A percentile compares a stretch with the other conserved stretches of the same genome.
phyloP scores from a whole-genome alignment of 2,113 vertebrate genomes.

The Sphyrna mokarran region DNA sequence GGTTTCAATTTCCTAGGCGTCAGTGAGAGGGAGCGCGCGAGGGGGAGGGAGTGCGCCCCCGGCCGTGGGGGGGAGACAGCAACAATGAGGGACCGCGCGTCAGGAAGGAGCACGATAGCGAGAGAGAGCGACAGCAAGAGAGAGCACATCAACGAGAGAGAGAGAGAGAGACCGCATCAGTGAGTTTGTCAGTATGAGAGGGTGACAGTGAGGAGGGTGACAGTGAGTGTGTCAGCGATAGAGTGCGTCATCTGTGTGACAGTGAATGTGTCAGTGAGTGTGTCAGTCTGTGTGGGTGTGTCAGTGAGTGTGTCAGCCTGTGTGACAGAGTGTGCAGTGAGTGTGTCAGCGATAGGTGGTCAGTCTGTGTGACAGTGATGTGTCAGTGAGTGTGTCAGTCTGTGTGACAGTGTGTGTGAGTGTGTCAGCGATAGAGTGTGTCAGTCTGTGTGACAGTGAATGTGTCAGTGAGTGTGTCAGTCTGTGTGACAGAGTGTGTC shows the following conservation, averaged over 20 bases:
- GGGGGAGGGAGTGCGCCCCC: too few species aligned
- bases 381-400: neutral
- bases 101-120: too few species aligned
- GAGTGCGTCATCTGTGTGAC: too few species aligned
- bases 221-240: neutral
- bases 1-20: too few species aligned
- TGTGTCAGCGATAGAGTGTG: neutral
- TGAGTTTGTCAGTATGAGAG: neutral
- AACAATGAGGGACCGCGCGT: too few species aligned
- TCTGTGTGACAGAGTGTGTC: neutral
- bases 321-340: neutral
- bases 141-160: too few species aligned
- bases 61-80: too few species aligned
- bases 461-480: neutral
- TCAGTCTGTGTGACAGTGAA: neutral
- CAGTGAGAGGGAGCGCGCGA: too few species aligned
- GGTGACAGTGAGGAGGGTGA: too few species aligned
- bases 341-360: too few species aligned
- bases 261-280: neutral
- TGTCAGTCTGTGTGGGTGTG: too few species aligned
- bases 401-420: neutral
- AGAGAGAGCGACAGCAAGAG: too few species aligned
- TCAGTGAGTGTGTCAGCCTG: neutral
- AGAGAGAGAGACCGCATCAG: neutral
- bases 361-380: neutral